Percentiles rank a stretch among this genome's conserved stretches.
phyloP scores from a whole-genome alignment of 2,113 vertebrate genomes.

The Emberiza fucata region DNA sequence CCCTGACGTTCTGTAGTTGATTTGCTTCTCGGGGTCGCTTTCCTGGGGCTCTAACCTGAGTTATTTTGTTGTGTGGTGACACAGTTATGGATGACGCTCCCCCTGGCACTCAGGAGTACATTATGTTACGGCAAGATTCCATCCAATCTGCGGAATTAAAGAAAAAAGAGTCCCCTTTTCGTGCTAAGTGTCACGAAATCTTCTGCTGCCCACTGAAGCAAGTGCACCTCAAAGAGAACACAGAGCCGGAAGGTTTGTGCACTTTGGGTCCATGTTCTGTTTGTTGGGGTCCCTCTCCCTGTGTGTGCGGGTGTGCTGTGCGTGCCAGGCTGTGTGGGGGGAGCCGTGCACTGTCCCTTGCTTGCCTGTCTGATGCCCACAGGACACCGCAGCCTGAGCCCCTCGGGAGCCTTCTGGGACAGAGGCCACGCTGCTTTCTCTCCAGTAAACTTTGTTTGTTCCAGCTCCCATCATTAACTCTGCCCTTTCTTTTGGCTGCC shows the following conservation, averaged over 20 bases:
- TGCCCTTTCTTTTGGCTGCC: slow-evolving; percentile 69
- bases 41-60: slow-evolving; percentile 83
- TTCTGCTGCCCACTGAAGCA: slow-evolving; percentile 99
- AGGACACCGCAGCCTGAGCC: slow-evolving; percentile 6
- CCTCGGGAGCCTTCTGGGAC: background rate
- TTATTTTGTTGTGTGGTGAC: slow-evolving; percentile 98
- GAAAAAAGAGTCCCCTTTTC: slow-evolving; percentile 99
- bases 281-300: slow-evolving; percentile 55
- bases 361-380: slow-evolving; percentile 65
- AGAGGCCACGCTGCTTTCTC: slow-evolving; percentile 47
- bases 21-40: slow-evolving; percentile 63
- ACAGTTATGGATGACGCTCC: slow-evolving; percentile 99
- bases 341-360: slow-evolving; percentile 52
- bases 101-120: slow-evolving; percentile 99
- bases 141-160: slow-evolving; percentile 99
- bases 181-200: slow-evolving; percentile 99
- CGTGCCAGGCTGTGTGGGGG: slow-evolving; percentile 63
- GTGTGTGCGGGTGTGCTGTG: slow-evolving; percentile 75
- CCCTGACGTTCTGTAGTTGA: slow-evolving; percentile 54
- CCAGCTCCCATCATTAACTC: slow-evolving; percentile 67
- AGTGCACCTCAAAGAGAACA: slow-evolving; percentile 95
- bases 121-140: slow-evolving; percentile 99
- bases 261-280: slow-evolving; percentile 80
- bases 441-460: slow-evolving; percentile 56
- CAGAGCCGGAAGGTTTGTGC: slow-evolving; percentile 99